Percentiles rank a stretch among this genome's conserved stretches.
phyloP scores from a whole-genome alignment of 2,888 invertebrate species.

The Ophonus ardosiacus region DNA sequence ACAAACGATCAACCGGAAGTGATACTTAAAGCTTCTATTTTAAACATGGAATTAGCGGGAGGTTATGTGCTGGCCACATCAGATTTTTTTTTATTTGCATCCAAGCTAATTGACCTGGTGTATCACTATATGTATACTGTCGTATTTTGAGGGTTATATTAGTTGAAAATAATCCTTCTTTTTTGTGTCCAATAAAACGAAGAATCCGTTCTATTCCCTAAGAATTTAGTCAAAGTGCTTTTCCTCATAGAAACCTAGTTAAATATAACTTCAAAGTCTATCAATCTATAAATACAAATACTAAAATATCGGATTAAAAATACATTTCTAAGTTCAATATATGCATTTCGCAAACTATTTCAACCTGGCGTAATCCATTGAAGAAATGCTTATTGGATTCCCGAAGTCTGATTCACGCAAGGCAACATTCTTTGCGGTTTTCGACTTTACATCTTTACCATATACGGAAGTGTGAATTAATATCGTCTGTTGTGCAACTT shows the following conservation, averaged over 20 bases:
- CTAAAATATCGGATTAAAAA: background rate
- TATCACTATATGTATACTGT: no score
- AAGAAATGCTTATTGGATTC: background rate
- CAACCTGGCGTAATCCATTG: background rate
- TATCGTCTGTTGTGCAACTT: no score
- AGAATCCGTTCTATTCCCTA: background rate
- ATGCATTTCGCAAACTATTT: background rate
- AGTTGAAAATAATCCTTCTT: no score
- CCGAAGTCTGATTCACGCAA: background rate
- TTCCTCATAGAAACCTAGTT: background rate
- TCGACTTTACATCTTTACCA: background rate
- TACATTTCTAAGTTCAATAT: background rate
- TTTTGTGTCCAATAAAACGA: no score
- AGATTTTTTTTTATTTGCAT: no score
- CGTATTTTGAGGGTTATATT: no score
- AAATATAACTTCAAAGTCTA: background rate
- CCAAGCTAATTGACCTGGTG: no score
- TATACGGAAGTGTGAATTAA: background rate
- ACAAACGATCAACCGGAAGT: no score
- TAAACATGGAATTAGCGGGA: no score
- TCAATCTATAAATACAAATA: background rate
- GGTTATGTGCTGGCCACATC: no score
- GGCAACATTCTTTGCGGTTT: background rate
- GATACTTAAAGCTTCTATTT: no score
- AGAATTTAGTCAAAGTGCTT: background rate